Base-by-base conservation (phyloP, 2,113 vertebrate species). In the Taurulus bubalis region DNA sequence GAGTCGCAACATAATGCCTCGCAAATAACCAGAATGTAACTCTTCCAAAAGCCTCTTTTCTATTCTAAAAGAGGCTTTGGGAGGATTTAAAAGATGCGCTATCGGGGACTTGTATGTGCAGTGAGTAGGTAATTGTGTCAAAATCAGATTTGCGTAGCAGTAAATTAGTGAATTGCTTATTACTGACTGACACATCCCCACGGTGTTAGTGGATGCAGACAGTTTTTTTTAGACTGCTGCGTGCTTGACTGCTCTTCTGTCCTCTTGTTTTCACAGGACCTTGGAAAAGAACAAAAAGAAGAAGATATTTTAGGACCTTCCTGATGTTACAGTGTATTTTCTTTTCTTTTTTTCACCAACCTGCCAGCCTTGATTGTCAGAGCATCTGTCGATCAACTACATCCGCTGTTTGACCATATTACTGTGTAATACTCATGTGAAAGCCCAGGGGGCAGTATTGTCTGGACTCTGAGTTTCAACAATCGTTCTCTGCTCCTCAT, bases 221-320 rank as follows among this genome's bases (percentile, higher is more conserved):
- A 4, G 53, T 6, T 26, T 3, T n/a, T 9, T 45, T 2, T n/a
- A 11, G 22, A 26, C 53, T 14, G 49, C 4, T 53, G 8, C 3
- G 49, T 26, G 18, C 4, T 8, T 76, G 22, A 71, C 42, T n/a
- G 2, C 11, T 70, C 14, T 20, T 71, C 59, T 71, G 3, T 63
- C 6, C 12, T 65, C n/a, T 64, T 70, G 1, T 78, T 42, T 51
- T 28, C 58, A 5, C 87, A 98, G 97, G 94, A 98, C 97, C 93
- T 95, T 98, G 97, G 98, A 99, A 95, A 99, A 98, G 95, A 98
- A 97, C 94, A 98, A 98, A 94, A 99, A 98, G 95, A 99, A 98
- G 96, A 99, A 99, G 95, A 98, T 98, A 91, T 98, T 98, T 95
- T 99, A 97, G 75, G 84, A 80, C 86, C 89, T 94, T 94, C 95